phyloP scores from a whole-genome alignment of 2,113 vertebrate genomes.

The Halcyon senegalensis region DNA sequence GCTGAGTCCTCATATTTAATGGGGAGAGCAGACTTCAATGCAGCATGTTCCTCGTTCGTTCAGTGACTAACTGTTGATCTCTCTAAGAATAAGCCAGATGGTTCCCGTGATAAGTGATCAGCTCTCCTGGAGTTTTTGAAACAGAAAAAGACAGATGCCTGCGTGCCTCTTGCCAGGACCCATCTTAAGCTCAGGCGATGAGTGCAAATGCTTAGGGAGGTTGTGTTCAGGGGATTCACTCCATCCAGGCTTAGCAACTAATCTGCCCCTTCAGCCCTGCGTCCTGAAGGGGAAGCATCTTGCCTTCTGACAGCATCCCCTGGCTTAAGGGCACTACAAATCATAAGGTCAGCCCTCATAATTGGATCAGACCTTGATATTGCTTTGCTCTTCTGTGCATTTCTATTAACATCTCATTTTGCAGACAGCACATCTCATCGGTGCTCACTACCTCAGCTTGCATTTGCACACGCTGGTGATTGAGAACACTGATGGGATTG shows the following conservation, averaged over 20 bases:
- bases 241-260: slow-evolving; percentile 20
- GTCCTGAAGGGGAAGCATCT: neutral
- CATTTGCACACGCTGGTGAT: accelerated
- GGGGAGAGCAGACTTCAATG: slow-evolving; percentile 43
- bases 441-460: neutral
- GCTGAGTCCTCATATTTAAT: slow-evolving; percentile 45
- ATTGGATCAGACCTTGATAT: slow-evolving; percentile 8
- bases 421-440: neutral
- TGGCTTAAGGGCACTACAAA: neutral
- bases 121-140: slow-evolving; percentile 68
- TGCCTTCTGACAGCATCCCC: slow-evolving; percentile 1
- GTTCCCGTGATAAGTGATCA: slow-evolving; percentile 66
- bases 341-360: slow-evolving; percentile 7
- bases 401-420: slow-evolving; percentile 27
- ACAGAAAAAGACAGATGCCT: slow-evolving; percentile 68
- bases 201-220: slow-evolving; percentile 14
- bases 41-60: slow-evolving; percentile 45
- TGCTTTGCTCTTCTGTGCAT: neutral
- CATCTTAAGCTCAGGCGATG: slow-evolving; percentile 38
- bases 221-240: slow-evolving; percentile 31
- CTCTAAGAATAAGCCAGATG: slow-evolving; percentile 67
- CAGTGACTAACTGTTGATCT: slow-evolving; percentile 70
- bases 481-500: neutral
- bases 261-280: neutral
- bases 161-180: slow-evolving; percentile 66